Evolutionary conservation across 2,113 vertebrate genomes (phyloP).

Genomic region (Lethenteron reissneri): DNA sequence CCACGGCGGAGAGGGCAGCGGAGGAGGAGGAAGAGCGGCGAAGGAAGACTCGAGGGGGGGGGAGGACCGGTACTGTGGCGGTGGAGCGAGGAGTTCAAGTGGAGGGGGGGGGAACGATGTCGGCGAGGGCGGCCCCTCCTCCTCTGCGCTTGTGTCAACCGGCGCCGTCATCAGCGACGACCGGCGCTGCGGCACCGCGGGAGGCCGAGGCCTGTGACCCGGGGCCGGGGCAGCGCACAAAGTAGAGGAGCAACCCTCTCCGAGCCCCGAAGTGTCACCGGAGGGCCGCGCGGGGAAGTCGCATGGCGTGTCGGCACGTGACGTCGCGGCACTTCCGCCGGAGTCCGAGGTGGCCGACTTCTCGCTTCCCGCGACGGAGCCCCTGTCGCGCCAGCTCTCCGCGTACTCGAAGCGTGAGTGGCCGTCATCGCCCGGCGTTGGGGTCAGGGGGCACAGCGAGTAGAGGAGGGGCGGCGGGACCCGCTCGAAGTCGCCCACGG

Average conservation of each 20-base stretch:
- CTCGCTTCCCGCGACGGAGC: not conserved
- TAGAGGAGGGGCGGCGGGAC: constrained; percentile 36
- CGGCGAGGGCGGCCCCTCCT: too few species aligned
- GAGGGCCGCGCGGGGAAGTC: too few species aligned
- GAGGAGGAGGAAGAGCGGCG: constrained; percentile 6
- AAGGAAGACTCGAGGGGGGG: not conserved
- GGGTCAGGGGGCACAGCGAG: constrained; percentile 55
- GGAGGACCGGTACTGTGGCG: not conserved
- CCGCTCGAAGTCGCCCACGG: constrained; percentile 45
- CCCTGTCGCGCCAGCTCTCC: constrained; percentile 38
- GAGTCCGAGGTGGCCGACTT: not conserved
- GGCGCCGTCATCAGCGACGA: constrained; percentile 22
- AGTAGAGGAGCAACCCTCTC: too few species aligned
- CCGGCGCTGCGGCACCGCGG: constrained; percentile 9
- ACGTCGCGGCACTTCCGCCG: too few species aligned
- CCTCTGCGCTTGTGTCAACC: constrained; percentile 20
- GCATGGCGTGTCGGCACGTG: too few species aligned
- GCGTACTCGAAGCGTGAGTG: constrained; percentile 68
- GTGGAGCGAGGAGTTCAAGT: not conserved
- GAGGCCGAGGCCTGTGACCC: too few species aligned
- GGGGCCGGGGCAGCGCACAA: too few species aligned
- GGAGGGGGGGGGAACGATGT: constrained; percentile 18
- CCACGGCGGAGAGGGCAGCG: constrained; percentile 7
- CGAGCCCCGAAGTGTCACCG: too few species aligned
- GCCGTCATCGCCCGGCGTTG: constrained; percentile 70